Percentiles rank a stretch among this genome's conserved stretches.
phyloP scores from a whole-genome alignment of 2,113 vertebrate species.

The Nycticebus coucang region DNA sequence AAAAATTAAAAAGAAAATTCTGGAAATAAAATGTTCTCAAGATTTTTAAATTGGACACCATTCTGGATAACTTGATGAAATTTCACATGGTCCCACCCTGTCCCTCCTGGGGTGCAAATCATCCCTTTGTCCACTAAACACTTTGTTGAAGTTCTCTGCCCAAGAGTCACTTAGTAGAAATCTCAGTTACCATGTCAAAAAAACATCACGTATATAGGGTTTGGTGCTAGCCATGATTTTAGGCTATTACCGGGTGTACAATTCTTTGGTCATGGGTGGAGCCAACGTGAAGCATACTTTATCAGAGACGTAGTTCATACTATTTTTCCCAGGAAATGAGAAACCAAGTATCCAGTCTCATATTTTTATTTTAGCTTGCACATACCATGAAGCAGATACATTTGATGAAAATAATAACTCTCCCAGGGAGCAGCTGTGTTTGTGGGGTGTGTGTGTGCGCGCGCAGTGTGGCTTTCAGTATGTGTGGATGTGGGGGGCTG shows the following conservation, averaged over 20 bases:
- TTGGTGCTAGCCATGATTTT: background rate
- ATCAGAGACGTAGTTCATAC: background rate
- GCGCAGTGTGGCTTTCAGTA: rapidly evolving
- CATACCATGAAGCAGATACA: background rate
- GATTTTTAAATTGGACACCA: background rate
- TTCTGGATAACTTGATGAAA: background rate
- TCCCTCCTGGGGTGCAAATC: background rate
- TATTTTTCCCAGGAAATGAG: background rate
- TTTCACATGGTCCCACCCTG: background rate
- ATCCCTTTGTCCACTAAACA: background rate
- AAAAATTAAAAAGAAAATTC: background rate
- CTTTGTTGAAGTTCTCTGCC: background rate
- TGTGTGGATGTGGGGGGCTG: background rate
- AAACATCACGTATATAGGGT: background rate
- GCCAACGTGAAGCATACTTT: background rate
- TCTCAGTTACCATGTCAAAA: background rate
- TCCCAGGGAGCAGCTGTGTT: background rate
- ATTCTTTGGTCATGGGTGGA: no score
- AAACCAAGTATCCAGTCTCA: background rate
- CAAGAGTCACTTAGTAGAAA: background rate
- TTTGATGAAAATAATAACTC: background rate
- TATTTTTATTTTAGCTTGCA: background rate
- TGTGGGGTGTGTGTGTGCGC: no score
- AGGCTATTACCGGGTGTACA: background rate
- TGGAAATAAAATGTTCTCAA: background rate